Conservation (phyloP, 2,888 invertebrate genomes). For the Nephrocerus scutellatus region DNA sequence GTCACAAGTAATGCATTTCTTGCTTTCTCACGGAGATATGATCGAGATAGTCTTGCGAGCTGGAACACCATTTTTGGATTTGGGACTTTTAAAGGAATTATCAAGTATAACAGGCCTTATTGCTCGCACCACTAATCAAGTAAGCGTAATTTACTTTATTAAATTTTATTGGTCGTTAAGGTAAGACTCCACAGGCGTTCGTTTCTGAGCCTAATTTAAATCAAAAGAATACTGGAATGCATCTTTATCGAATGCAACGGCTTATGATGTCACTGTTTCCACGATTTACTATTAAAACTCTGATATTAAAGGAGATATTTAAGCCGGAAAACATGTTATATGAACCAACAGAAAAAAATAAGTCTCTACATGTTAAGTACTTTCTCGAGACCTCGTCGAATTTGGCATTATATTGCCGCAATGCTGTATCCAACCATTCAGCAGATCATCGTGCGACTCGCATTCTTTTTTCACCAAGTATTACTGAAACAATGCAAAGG, state of each 20-base stretch:
- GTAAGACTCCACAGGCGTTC: slow-evolving; percentile 36
- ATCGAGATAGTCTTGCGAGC: slow-evolving; percentile 70
- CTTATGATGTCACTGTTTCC: slow-evolving; percentile 69
- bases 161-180: background rate
- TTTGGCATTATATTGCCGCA: slow-evolving; percentile 63
- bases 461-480: slow-evolving; percentile 51
- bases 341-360: slow-evolving; percentile 32
- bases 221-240: slow-evolving; percentile 52
- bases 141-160: slow-evolving; percentile 21
- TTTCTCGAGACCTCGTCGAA: slow-evolving; percentile 63
- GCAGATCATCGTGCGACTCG: slow-evolving; percentile 51
- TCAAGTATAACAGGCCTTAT: slow-evolving; percentile 70
- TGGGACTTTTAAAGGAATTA: slow-evolving; percentile 64
- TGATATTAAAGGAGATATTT: slow-evolving; percentile 37
- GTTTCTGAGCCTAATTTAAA: slow-evolving; percentile 43
- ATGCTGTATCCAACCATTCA: slow-evolving; percentile 55
- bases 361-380: slow-evolving; percentile 46
- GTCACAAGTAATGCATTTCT: slow-evolving; percentile 70
- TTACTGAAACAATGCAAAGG: slow-evolving; percentile 42
- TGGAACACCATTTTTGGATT: slow-evolving; percentile 58
- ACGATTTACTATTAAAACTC: slow-evolving; percentile 56
- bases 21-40: slow-evolving; percentile 75
- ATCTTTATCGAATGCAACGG: slow-evolving; percentile 62
- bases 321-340: slow-evolving; percentile 32
- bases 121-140: slow-evolving; percentile 59